Evolutionary conservation across 2,113 vertebrate species (phyloP).

Genomic region (Larimichthys crocea): DNA sequence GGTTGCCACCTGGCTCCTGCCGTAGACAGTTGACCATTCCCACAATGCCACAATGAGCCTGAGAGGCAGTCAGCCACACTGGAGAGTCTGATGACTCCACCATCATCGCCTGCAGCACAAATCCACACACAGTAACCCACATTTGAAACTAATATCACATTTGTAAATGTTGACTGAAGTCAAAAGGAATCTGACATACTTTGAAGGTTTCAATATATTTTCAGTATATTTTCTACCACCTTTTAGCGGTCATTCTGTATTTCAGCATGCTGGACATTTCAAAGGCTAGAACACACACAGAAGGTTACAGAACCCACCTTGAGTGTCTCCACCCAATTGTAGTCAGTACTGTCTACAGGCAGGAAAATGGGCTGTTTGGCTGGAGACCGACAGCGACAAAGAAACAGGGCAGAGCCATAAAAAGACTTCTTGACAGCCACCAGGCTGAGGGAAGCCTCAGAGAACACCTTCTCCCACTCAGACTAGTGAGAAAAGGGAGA

Average conservation of each 20-base stretch:
- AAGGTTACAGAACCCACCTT: constrained; percentile 84
- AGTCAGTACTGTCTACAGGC: constrained; percentile 86
- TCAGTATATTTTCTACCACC: neutral
- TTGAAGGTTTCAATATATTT: neutral
- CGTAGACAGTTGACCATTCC: constrained; percentile 97
- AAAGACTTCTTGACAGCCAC: constrained; percentile 89
- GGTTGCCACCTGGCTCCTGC: constrained; percentile 89
- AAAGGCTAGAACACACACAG: neutral
- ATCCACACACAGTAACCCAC: constrained; percentile 5
- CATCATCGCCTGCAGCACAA: constrained; percentile 75
- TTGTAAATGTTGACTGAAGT: neutral
- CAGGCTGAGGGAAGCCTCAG: constrained; percentile 79
- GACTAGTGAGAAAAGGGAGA: constrained; percentile 75
- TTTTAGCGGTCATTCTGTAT: neutral
- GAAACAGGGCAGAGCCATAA: constrained; percentile 91
- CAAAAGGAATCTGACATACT: neutral
- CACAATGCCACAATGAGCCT: constrained; percentile 88
- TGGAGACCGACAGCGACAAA: constrained; percentile 83
- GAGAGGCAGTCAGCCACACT: constrained; percentile 89
- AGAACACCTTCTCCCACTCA: constrained; percentile 89
- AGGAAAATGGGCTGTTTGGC: constrained; percentile 82
- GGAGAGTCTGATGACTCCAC: constrained; percentile 81
- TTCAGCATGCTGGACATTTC: neutral
- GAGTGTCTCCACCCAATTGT: constrained; percentile 91
- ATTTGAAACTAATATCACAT: neutral